Conservation (phyloP, 2,797 vertebrate species). For the Cetoscarus ocellatus region DNA sequence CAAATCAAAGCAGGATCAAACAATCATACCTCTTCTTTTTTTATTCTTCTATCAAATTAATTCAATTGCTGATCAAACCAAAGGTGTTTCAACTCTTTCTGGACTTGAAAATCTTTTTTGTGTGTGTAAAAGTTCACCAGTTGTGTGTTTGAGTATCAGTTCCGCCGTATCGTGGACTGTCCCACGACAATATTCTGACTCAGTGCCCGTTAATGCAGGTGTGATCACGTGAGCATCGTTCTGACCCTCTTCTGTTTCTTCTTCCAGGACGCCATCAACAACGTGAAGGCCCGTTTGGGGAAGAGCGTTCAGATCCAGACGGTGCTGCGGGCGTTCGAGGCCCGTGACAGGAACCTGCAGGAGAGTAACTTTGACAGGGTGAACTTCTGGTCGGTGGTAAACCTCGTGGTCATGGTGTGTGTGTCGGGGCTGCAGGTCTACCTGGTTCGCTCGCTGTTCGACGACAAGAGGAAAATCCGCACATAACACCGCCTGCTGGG, state of each 20-base stretch:
- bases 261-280: conserved; percentile 94
- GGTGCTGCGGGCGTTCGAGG: conserved; percentile 94
- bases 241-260: conserved; percentile 5
- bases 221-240: background rate
- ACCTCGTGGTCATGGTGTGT: conserved; percentile 90
- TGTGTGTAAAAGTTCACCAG: too few species aligned
- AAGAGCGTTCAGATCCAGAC: conserved; percentile 97
- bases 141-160: too few species aligned
- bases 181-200: too few species aligned
- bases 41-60: too few species aligned
- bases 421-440: conserved; percentile 95
- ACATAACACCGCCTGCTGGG: conserved; percentile 80
- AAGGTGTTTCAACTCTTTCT: too few species aligned
- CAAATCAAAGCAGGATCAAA: too few species aligned
- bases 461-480: conserved; percentile 93
- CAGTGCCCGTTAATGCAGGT: too few species aligned
- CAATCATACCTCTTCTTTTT: too few species aligned
- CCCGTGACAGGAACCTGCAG: conserved; percentile 96
- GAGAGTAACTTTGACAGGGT: conserved; percentile 97
- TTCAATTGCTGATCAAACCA: too few species aligned
- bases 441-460: conserved; percentile 94
- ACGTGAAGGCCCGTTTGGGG: conserved; percentile 92
- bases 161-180: too few species aligned
- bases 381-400: conserved; percentile 95
- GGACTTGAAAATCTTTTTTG: too few species aligned